phyloP scores from a whole-genome alignment of 2,797 vertebrate genomes.

The Craterocephalus amniculus region DNA sequence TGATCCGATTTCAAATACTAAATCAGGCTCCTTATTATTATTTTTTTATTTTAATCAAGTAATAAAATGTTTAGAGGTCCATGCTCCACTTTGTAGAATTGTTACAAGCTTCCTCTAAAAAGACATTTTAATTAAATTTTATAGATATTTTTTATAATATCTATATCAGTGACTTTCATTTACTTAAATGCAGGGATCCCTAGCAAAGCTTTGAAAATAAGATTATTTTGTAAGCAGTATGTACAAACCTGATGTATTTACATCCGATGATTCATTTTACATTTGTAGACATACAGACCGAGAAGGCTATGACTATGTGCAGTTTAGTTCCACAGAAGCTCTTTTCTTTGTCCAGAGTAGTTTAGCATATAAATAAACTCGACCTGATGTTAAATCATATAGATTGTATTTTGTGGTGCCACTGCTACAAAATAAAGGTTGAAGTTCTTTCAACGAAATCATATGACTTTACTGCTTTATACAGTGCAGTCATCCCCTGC shows the following conservation, averaged over 20 bases:
- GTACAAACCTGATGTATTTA: not conserved
- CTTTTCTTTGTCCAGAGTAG: not conserved
- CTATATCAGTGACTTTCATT: too few species aligned
- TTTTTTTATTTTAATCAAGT: too few species aligned
- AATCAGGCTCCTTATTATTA: too few species aligned
- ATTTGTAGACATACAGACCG: not conserved
- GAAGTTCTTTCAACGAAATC: conserved; percentile 45
- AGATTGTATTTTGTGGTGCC: not conserved
- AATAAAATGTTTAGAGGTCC: too few species aligned
- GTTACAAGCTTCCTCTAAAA: too few species aligned
- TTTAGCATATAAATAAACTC: not conserved
- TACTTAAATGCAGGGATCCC: too few species aligned
- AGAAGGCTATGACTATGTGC: not conserved
- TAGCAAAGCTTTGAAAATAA: not conserved
- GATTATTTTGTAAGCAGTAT: not conserved
- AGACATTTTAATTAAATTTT: too few species aligned
- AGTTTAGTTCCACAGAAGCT: conserved; percentile 5
- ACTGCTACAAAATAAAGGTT: conserved; percentile 29
- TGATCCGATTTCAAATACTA: too few species aligned
- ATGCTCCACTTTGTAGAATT: too few species aligned
- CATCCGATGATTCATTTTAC: not conserved
- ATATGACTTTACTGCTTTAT: conserved; percentile 26
- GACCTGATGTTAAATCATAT: not conserved
- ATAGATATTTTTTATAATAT: too few species aligned
- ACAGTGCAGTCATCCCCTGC: conserved; percentile 32